These are phyloP conservation scores for Sepioteuthis lessoniana DNA, from an alignment of 2,888 invertebrate species.

Conservation along the genomic window DNA sequence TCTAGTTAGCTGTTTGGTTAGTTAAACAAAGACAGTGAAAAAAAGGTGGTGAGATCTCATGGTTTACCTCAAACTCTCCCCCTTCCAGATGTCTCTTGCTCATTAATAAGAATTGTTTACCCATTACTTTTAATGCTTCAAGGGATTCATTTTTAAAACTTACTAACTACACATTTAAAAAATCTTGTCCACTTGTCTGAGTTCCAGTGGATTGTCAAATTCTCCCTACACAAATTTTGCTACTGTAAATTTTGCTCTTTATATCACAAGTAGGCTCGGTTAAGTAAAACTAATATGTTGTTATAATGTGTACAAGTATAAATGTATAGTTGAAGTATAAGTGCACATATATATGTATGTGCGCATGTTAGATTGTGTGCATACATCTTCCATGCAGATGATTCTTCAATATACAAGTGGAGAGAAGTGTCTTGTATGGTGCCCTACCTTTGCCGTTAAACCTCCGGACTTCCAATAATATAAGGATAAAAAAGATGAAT, in stretches of 20 bases:
- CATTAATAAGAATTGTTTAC: not conserved
- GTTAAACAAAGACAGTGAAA: not conserved
- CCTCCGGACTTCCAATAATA: not conserved
- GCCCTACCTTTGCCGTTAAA: constrained; percentile 21
- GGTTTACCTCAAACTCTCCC: constrained; percentile 24
- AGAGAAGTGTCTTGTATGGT: not conserved
- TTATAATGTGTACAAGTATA: not conserved
- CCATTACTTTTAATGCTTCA: not conserved
- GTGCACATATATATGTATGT: not conserved
- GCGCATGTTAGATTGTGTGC: not conserved
- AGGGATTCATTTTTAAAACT: not conserved
- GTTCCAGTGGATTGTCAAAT: not conserved
- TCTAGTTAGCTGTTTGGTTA: constrained; percentile 33
- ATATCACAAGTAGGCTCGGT: not conserved
- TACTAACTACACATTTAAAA: not conserved
- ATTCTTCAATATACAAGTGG: not conserved
- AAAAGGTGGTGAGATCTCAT: not conserved
- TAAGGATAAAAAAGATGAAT: not conserved
- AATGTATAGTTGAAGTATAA: not conserved
- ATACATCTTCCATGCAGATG: not conserved
- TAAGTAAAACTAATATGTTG: not conserved
- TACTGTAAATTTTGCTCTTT: not conserved
- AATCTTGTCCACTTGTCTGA: not conserved
- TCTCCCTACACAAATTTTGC: not conserved
- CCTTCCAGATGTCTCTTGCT: not conserved